These are phyloP conservation scores for Villa cingulata DNA, from an alignment of 2,888 invertebrate species.

Conservation along the genomic window DNA sequence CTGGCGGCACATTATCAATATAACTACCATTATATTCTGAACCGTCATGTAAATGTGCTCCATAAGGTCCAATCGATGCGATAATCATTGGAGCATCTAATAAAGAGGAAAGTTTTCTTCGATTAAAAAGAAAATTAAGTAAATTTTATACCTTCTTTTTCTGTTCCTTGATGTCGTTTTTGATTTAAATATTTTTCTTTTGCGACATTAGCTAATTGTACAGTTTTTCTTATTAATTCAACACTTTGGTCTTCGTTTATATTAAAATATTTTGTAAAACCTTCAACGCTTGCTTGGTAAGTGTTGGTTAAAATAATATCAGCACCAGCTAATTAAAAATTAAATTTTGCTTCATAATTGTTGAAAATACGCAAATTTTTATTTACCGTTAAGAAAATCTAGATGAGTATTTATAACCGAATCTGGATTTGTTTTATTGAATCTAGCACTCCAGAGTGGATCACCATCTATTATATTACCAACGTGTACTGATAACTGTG, in stretches of 20 bases:
- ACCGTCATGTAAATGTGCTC: constrained; percentile 77
- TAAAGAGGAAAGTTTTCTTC: neutral
- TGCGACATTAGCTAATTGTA: constrained; percentile 59
- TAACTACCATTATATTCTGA: constrained; percentile 89
- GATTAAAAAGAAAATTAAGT: neutral
- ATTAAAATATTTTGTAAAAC: constrained; percentile 61
- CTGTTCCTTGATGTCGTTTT: constrained; percentile 30
- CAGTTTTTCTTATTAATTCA: constrained; percentile 59
- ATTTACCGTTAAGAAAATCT: constrained; percentile 60
- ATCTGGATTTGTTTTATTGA: constrained; percentile 63
- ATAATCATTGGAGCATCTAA: constrained; percentile 51
- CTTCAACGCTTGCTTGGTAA: constrained; percentile 72
- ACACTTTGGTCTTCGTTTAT: constrained; percentile 52
- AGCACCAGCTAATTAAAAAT: constrained; percentile 55
- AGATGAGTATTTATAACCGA: constrained; percentile 68
- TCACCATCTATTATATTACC: constrained; percentile 67
- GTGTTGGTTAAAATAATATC: constrained; percentile 79
- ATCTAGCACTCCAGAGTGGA: constrained; percentile 78
- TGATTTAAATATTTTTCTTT: constrained; percentile 47
- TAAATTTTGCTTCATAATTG: no score
- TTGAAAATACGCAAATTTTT: neutral
- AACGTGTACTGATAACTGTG: constrained; percentile 64
- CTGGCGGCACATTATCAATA: constrained; percentile 47
- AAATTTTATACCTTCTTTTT: neutral
- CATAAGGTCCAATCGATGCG: constrained; percentile 87